Evolutionary conservation across 2,888 invertebrate genomes (phyloP).

Genomic region (Trimorus sp.): DNA sequence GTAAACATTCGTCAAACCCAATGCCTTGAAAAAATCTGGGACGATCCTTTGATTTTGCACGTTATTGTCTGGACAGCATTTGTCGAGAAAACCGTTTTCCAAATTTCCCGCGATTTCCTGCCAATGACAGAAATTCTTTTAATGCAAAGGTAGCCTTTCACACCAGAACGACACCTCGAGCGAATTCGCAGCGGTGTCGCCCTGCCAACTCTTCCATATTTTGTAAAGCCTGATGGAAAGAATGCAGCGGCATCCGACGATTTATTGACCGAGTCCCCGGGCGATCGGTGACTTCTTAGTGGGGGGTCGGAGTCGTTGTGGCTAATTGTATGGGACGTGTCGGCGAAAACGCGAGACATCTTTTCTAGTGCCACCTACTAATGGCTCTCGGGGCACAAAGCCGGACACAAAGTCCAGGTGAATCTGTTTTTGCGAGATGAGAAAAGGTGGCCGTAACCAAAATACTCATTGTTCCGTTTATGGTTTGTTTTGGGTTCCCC

Average conservation of each 20-base stretch:
- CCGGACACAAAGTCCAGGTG: slow-evolving; percentile 39
- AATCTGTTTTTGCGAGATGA: slow-evolving; percentile 67
- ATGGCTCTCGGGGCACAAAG: slow-evolving; percentile 52
- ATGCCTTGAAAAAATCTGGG: no score
- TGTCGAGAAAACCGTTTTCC: no score
- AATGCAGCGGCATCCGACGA: slow-evolving; percentile 21
- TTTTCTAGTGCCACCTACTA: slow-evolving; percentile 64
- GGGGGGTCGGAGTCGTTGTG: slow-evolving; percentile 76
- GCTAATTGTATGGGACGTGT: slow-evolving; percentile 75
- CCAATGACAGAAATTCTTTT: no score
- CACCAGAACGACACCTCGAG: no score
- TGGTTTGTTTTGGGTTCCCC: slow-evolving; percentile 74
- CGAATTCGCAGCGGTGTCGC: background rate
- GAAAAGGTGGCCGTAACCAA: slow-evolving; percentile 69
- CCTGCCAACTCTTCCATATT: slow-evolving; percentile 34
- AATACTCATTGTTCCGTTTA: slow-evolving; percentile 77
- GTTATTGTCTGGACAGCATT: no score
- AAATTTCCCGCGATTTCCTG: no score
- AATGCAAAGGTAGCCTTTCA: no score
- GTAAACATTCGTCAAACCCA: no score
- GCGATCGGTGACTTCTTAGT: slow-evolving; percentile 67
- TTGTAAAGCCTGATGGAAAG: slow-evolving; percentile 1
- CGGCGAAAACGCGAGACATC: slow-evolving; percentile 70
- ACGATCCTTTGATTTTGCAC: no score
- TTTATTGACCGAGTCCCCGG: slow-evolving; percentile 40